Base-by-base conservation (phyloP, 1,140 invertebrate species). In the Hyles euphorbiae region DNA sequence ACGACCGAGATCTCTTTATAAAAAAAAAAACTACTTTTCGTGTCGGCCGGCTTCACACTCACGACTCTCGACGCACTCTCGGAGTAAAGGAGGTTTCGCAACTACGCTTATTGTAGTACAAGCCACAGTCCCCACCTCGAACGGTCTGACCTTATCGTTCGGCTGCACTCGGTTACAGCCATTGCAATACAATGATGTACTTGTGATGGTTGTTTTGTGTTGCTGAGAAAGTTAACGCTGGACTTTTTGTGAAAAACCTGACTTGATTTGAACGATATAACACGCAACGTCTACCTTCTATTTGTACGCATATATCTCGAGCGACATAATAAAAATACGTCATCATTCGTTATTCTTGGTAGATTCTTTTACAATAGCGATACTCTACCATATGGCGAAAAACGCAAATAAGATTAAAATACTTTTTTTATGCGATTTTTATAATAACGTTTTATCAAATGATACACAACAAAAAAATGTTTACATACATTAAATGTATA, bases 71-170 rank as follows among this genome's bases (percentile, higher is more conserved):
- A 40, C 36, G 8, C 36, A 40, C 36, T 40, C 5, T 40, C 36
- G 36, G 66, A 45, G 59, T 61, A 53, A 59, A 49, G 55, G 60
- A 49, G 55, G 67, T 81, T 74, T 83, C 69, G 75, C 78, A 77
- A 81, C 63, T n/a, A 53, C 51, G 54, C 53, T 69, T 72, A 73
- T 75, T 76, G 68, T 74, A 69, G 67, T 68, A 61, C 72, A 22
- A 22, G 22, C 22, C 22, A 22, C 22, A 22, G 22, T 74, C 81
- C 79, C 81, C 78, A 78, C 78, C 76, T 76, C 75, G 70, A 53
- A 59, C 70, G 67, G 65, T 71, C 65, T 81, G 81, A 86, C 83
- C 83, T 87, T 87, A 87, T 84, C 83, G 81, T 77, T 68, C 74
- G 68, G 73, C 70, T 79, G 83, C 82, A 82, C 79, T 78, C 75